Base-by-base conservation (phyloP, 2,888 invertebrate genomes). In the Chrysolina oricalcia region DNA sequence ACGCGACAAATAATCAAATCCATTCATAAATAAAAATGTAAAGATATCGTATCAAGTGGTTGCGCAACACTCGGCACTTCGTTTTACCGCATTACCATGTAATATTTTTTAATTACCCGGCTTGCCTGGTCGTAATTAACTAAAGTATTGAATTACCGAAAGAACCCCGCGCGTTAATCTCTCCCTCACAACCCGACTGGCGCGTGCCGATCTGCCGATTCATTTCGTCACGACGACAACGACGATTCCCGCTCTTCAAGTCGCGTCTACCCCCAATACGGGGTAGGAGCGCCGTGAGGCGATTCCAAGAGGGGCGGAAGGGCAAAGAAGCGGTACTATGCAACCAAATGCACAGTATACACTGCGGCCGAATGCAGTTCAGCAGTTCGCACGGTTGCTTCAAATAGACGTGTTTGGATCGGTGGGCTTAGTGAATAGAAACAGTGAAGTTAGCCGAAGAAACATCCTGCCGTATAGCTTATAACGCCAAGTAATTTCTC, bases 341-440 rank as follows among this genome's bases (percentile, higher is more conserved):
- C 83, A 83, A 81, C 81, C 81, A 79, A 83, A 80, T 81, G 84
- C 83, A 83, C 79, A 78, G 79, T 56, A 73, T 77, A 73, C 66
- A 76, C 78, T 75, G 74, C 74, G 73, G 77, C 77, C 80, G 83
- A 77, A 77, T 79, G 78, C 78, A 76, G 79, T 78, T 83, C 78
- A 85, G 78, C 78, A 78, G 78, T 79, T 83, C 78, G 85, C 80
- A 84, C 84, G 79, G 81, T 83, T 72, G 80, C 80, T 84, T 81
- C 81, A 83, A 84, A 84, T 83, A 83, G 84, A 83, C 83, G 85
- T 83, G 84, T 56, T 40, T 62, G 64, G 23, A 62, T 74, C 78
- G 73, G 62, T 71, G 65, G 70, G 73, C 78, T 81, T 83, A 83
- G 81, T 82, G 80, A 81, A 75, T 81, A 69, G 72, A 71, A 74